phyloP scores from a whole-genome alignment of 2,113 vertebrate genomes.

The Rhineura floridana region DNA sequence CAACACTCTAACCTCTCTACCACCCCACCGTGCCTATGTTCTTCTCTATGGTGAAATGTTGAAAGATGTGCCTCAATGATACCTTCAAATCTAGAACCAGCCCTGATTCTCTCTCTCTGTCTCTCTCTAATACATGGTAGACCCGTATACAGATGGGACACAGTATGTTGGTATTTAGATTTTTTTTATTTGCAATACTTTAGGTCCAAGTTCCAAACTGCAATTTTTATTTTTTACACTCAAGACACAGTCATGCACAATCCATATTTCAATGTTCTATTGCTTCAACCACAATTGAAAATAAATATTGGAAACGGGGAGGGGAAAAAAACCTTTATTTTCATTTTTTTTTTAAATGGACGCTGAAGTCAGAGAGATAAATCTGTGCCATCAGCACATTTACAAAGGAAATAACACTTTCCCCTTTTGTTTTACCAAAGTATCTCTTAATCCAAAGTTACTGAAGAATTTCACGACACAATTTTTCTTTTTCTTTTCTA shows the following conservation, averaged over 20 bases:
- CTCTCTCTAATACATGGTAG: background rate
- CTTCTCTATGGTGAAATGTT: no score
- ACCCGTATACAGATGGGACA: background rate
- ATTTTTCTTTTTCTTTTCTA: constrained; percentile 53
- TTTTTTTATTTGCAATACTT: constrained; percentile 88
- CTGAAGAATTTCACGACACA: constrained; percentile 93
- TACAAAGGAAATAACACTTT: constrained; percentile 89
- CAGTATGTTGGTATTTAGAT: constrained; percentile 70
- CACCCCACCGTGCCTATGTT: no score
- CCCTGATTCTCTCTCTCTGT: fast-evolving
- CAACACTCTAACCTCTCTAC: no score
- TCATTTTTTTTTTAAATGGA: constrained; percentile 59
- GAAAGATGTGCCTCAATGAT: background rate
- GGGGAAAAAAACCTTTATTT: constrained; percentile 56
- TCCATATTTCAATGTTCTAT: constrained; percentile 98
- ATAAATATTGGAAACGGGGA: constrained; percentile 86
- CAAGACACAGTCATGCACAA: constrained; percentile 99
- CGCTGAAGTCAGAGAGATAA: constrained; percentile 86
- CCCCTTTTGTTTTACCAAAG: constrained; percentile 83
- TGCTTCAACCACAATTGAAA: constrained; percentile 99
- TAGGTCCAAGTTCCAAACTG: constrained; percentile 97
- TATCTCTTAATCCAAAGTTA: constrained; percentile 93
- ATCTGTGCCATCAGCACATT: constrained; percentile 84
- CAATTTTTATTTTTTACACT: constrained; percentile 88
- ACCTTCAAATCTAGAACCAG: background rate